Conservation (phyloP, 2,888 invertebrate genomes). For the Cerastis rubricosa region DNA sequence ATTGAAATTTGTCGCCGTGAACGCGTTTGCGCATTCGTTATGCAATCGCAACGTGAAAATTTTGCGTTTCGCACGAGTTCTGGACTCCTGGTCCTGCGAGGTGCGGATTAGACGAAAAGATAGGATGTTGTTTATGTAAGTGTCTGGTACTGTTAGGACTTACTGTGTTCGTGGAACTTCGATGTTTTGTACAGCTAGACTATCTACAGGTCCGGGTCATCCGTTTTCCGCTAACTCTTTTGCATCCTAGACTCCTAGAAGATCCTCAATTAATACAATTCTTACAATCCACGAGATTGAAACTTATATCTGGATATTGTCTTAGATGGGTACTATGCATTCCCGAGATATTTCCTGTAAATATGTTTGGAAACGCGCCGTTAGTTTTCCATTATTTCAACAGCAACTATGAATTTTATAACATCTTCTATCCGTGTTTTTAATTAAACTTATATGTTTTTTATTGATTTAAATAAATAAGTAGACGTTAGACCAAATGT, state of each 20-base stretch:
- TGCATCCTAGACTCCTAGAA: slow-evolving; percentile 22
- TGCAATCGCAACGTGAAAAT: slow-evolving; percentile 64
- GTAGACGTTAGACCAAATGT: background rate
- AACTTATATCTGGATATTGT: background rate
- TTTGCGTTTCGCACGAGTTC: slow-evolving; percentile 56
- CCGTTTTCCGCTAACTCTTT: slow-evolving; percentile 19
- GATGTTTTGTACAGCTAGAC: slow-evolving; percentile 1
- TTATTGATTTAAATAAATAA: background rate
- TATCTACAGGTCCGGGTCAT: slow-evolving; percentile 18
- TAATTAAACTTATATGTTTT: background rate
- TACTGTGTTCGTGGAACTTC: slow-evolving; percentile 14
- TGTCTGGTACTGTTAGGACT: slow-evolving; percentile 35
- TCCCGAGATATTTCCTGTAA: background rate
- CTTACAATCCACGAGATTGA: background rate
- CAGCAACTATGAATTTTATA: background rate
- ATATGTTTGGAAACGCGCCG: background rate
- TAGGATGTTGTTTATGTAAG: slow-evolving; percentile 40
- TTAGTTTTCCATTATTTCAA: background rate
- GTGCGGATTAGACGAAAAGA: slow-evolving; percentile 48
- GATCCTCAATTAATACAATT: background rate
- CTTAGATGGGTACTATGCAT: background rate
- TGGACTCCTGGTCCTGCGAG: slow-evolving; percentile 26
- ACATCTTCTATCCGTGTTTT: background rate
- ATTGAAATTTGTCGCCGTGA: slow-evolving; percentile 83
- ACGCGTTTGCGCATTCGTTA: slow-evolving; percentile 72